phyloP scores from a whole-genome alignment of 2,797 vertebrate species.

The Eulemur albifrons region DNA sequence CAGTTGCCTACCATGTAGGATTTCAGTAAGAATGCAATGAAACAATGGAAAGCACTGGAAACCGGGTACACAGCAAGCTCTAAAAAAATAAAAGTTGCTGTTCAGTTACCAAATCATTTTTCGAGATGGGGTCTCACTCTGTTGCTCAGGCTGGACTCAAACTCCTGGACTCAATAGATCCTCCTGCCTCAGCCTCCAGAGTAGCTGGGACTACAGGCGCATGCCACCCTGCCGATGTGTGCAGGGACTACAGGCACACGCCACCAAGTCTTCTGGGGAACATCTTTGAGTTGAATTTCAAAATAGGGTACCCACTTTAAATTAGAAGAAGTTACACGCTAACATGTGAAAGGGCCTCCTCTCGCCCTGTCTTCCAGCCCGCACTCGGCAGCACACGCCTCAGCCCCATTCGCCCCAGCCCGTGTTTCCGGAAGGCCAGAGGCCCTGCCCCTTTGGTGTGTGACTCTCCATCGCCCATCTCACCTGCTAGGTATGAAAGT shows the following conservation, averaged over 20 bases:
- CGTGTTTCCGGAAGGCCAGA: neutral
- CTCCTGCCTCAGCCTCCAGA: neutral
- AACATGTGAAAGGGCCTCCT: neutral
- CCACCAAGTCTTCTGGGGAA: neutral
- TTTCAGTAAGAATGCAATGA: neutral
- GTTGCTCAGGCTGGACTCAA: neutral
- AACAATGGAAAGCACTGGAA: neutral
- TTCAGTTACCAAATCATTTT: neutral
- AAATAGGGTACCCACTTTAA: too few relatives aligned
- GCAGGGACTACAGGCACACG: neutral
- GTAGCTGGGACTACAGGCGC: neutral
- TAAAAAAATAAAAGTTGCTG: neutral
- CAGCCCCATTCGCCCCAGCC: rapidly evolving
- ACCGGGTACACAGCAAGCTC: too few relatives aligned
- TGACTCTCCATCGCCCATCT: neutral
- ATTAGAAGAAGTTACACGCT: neutral
- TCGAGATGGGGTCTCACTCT: neutral
- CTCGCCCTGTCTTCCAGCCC: neutral
- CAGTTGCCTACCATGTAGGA: too few relatives aligned
- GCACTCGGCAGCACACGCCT: rapidly evolving
- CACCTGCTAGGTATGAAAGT: neutral
- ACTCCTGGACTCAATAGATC: neutral
- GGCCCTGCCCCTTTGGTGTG: neutral
- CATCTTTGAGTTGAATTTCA: neutral
- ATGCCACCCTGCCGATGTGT: too few relatives aligned